These are phyloP conservation scores for Athene noctua DNA, from an alignment of 2,113 vertebrate species.

Conservation along the genomic window DNA sequence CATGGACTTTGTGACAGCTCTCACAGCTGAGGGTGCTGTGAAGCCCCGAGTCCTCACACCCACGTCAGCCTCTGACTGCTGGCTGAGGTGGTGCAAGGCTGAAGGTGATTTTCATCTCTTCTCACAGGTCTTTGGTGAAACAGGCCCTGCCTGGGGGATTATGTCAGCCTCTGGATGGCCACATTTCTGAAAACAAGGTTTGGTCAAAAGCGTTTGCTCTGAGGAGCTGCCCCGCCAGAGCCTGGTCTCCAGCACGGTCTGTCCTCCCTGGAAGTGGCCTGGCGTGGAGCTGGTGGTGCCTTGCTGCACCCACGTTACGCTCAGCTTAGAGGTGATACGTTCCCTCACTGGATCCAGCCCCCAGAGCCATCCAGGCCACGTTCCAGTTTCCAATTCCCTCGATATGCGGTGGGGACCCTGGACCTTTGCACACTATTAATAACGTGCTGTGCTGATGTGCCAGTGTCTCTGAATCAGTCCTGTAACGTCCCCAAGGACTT, in stretches of 20 bases:
- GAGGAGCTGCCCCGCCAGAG: neutral
- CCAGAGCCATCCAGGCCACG: neutral
- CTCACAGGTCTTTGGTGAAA: neutral
- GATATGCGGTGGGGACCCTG: neutral
- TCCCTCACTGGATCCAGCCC: neutral
- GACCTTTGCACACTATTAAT: neutral
- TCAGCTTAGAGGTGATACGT: neutral
- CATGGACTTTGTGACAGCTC: neutral
- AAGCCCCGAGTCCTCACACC: neutral
- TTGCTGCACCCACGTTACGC: neutral
- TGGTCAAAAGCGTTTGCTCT: neutral
- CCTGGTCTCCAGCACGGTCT: neutral
- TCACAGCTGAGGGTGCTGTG: neutral
- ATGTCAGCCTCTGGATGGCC: rapidly evolving
- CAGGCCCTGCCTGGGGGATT: neutral
- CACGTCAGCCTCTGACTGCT: rapidly evolving
- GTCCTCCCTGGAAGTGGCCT: neutral
- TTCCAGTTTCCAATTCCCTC: neutral
- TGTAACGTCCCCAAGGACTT: neutral
- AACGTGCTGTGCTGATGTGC: neutral
- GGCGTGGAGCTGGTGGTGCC: neutral
- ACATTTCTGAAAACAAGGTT: neutral
- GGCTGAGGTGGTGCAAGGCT: neutral
- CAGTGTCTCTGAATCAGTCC: neutral
- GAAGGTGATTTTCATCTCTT: neutral